Conservation (phyloP, 2,888 invertebrate genomes). For the Macroteleia sp. region DNA sequence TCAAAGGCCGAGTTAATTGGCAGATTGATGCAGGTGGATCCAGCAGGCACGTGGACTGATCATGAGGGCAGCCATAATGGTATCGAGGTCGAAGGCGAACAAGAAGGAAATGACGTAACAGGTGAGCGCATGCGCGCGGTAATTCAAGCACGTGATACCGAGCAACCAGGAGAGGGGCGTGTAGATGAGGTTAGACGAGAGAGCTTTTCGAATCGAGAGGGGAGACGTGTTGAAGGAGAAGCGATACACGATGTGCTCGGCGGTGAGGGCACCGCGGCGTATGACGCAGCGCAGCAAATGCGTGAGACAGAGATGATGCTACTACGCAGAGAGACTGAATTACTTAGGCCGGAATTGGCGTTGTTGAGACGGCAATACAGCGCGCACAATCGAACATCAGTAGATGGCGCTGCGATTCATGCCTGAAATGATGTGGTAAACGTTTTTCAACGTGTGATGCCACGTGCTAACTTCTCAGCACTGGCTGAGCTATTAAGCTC, state of each 20-base stretch:
- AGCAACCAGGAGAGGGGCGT: background rate
- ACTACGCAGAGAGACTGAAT: conserved; percentile 1
- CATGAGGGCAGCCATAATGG: background rate
- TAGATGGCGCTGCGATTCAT: too few species aligned
- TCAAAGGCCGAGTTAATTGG: background rate
- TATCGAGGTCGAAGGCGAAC: background rate
- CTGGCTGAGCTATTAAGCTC: conserved; percentile 13
- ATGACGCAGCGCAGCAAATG: background rate
- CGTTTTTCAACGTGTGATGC: background rate
- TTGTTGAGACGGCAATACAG: conserved; percentile 3
- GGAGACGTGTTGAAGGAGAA: background rate
- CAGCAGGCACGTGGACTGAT: background rate
- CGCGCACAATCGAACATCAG: background rate
- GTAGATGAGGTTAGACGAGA: background rate
- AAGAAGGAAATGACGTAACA: background rate
- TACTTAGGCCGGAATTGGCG: conserved; percentile 1
- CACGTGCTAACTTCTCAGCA: conserved; percentile 7
- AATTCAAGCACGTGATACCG: background rate
- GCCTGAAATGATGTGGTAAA: background rate
- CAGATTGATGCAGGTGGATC: background rate
- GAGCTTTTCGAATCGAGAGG: background rate
- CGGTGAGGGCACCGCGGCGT: background rate
- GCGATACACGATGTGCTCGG: background rate
- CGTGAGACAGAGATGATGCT: conserved; percentile 2
- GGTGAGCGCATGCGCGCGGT: conserved; percentile 1